Base-by-base conservation (phyloP, 2,888 invertebrate species). In the Xestia xanthographa region DNA sequence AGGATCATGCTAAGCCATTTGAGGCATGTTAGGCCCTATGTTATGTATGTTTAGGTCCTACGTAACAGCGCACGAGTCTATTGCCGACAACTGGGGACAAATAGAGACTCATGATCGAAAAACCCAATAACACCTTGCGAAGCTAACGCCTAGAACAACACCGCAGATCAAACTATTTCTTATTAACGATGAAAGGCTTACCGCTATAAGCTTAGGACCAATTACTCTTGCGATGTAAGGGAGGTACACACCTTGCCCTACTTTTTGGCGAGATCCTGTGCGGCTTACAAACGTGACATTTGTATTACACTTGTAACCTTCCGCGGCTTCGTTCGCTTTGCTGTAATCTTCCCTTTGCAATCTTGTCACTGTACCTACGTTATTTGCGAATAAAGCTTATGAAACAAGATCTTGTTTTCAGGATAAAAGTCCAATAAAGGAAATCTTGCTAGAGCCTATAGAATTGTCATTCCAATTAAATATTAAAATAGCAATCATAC, bases 261-360 rank as follows among this genome's bases (percentile, higher is more conserved):
- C 83, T 77, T 83, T 85, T 82, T 75, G 85, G 68, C 38, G 67
- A 66, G 56, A 83, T 73, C 60, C 65, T 71, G 58, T n/a, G n/a
- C 29, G 78, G 83, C 83, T 83, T 86, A 83, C 72, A 77, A 48
- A 29, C 45, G 66, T 86, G 73, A 82, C 83, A 82, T 76, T 85
- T 82, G 86, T 82, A 72, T 85, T 76, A 82, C 77, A 82, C 66
- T 72, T 75, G 80, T 81, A 75, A 75, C 75, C 81, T 74, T 26
- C 50, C 50, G 38, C 20, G 50, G 79, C 71, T 78, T 63, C 60
- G 41, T 63, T 80, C 26, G 62, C 34, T 67, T 74, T 29, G 14
- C n/a, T 69, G 68, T 80, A 80, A 74, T 80, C 72, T 79, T 62
- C n/a, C 9, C 22, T 72, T 79, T 50, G 63, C 80, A 72, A 79